A percentile compares a stretch with the other conserved stretches of the same genome.
phyloP scores from a whole-genome alignment of 2,113 vertebrate genomes.

The Macquaria australasica region DNA sequence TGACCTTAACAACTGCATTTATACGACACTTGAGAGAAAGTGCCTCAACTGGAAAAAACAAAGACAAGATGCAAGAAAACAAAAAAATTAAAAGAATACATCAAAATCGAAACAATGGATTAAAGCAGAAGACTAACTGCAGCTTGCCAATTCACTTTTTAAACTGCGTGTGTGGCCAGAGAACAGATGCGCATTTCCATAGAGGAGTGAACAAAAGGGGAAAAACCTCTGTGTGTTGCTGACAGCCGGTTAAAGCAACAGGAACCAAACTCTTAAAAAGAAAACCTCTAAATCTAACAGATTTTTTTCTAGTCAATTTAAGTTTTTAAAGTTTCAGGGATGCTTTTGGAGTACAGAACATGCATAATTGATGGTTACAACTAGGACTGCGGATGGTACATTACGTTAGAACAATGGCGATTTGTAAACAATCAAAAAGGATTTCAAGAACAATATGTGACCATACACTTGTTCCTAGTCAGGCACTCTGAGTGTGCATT shows the following conservation, averaged over 20 bases:
- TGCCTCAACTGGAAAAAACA: not conserved
- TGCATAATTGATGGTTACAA: constrained; percentile 25
- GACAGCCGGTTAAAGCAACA: constrained; percentile 66
- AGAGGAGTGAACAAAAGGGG: constrained; percentile 64
- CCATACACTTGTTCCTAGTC: not conserved
- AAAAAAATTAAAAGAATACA: constrained; percentile 8
- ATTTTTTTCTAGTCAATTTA: constrained; percentile 1
- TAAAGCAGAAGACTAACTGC: constrained; percentile 42
- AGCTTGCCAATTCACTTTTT: constrained; percentile 37
- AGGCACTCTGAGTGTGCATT: not conserved
- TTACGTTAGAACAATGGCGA: constrained; percentile 4
- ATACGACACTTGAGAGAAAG: constrained; percentile 28
- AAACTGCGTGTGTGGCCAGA: constrained; percentile 62
- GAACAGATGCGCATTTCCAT: constrained; percentile 69
- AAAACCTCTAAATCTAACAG: constrained; percentile 43
- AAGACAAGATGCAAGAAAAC: constrained; percentile 9
- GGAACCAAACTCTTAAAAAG: constrained; percentile 42
- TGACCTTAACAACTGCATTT: constrained; percentile 48
- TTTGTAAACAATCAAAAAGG: not conserved
- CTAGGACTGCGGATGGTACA: constrained; percentile 1
- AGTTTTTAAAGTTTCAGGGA: constrained; percentile 16
- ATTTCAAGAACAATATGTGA: not conserved
- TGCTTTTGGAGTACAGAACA: constrained; percentile 18
- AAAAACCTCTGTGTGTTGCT: constrained; percentile 53
- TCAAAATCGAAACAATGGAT: constrained; percentile 39